These are phyloP conservation scores for Nerophis ophidion DNA, from an alignment of 2,113 vertebrate species.

Conservation along the genomic window DNA sequence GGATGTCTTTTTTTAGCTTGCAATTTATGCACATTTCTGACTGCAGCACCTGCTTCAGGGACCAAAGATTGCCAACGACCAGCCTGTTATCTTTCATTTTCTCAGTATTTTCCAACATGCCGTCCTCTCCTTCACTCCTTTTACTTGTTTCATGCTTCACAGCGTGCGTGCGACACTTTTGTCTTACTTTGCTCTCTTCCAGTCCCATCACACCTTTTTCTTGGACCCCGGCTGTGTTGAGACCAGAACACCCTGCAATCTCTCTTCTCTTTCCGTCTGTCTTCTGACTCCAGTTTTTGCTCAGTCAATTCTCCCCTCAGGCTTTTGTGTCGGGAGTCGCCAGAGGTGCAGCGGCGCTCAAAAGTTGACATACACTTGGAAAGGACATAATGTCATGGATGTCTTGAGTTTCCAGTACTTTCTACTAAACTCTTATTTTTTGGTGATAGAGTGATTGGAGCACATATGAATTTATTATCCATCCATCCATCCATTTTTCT, in stretches of 20 bases:
- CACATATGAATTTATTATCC: no score
- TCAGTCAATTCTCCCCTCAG: constrained; percentile 12
- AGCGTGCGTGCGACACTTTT: neutral
- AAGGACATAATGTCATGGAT: no score
- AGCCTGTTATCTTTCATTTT: constrained; percentile 4
- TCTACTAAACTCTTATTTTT: no score
- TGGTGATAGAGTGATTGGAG: no score
- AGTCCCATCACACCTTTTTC: neutral
- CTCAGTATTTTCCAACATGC: constrained; percentile 4
- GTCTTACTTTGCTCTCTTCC: neutral
- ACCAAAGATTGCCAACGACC: constrained; percentile 5
- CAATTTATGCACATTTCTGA: constrained; percentile 10
- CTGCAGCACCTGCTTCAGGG: constrained; percentile 15
- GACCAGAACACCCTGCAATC: constrained; percentile 18
- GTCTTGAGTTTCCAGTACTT: no score
- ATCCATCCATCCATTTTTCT: no score
- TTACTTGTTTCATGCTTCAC: constrained; percentile 4
- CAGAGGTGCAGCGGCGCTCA: neutral
- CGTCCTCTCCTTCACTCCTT: neutral
- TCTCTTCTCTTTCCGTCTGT: constrained; percentile 1
- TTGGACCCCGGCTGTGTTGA: neutral
- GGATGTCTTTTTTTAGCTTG: constrained; percentile 9
- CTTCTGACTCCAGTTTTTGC: constrained; percentile 19
- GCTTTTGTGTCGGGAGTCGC: constrained; percentile 21
- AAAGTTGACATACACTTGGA: no score